A percentile compares a stretch with the other conserved stretches of the same genome.
Evolutionary conservation across 2,113 vertebrate genomes (phyloP).

Genomic region (Puntigrus tetrazona): DNA sequence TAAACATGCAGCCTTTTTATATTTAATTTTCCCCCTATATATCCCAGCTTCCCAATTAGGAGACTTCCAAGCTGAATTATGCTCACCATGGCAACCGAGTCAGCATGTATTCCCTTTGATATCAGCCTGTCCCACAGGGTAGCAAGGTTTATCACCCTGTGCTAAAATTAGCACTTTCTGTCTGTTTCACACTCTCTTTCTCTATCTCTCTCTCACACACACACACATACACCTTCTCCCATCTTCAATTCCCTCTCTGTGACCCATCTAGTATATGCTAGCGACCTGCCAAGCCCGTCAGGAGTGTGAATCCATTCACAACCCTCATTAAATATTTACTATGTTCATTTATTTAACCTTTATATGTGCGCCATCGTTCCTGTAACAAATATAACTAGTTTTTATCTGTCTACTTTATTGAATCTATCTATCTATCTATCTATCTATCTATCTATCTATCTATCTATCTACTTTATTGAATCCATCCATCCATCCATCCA

Average conservation of each 20-base stretch:
- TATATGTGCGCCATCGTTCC: not conserved
- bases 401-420: too few relatives aligned
- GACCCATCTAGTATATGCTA: not conserved
- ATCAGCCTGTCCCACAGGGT: slow-evolving; percentile 66
- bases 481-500: not conserved
- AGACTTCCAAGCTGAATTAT: slow-evolving; percentile 68
- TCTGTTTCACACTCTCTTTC: slow-evolving; percentile 40
- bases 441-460: not conserved
- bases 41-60: slow-evolving; percentile 64
- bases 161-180: slow-evolving; percentile 71
- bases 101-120: slow-evolving; percentile 72
- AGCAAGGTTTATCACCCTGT: slow-evolving; percentile 63
- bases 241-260: slow-evolving; percentile 27
- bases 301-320: not conserved
- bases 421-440: not conserved
- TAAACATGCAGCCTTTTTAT: not conserved
- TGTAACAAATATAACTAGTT: not conserved
- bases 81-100: slow-evolving; percentile 74
- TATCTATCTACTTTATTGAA: not conserved
- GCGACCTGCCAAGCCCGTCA: not conserved
- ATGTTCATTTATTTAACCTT: not conserved
- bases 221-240: not conserved
- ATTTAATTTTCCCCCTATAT: slow-evolving; percentile 39
- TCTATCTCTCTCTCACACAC: not conserved
- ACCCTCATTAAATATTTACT: slow-evolving; percentile 5